phyloP scores from a whole-genome alignment of 2,797 vertebrate species.

The Ciconia nigra region DNA sequence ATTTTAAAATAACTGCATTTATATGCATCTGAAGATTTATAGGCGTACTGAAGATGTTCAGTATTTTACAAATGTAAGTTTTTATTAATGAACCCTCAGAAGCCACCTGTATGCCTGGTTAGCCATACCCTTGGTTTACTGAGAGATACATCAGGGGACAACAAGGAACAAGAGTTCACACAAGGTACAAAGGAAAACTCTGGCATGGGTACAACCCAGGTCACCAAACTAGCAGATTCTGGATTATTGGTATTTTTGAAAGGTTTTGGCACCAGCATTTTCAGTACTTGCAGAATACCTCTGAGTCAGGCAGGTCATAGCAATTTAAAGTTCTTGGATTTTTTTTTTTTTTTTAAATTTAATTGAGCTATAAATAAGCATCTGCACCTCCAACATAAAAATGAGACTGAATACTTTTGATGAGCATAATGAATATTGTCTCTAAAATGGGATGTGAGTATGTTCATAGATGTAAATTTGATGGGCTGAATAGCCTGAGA shows the following conservation, averaged over 20 bases:
- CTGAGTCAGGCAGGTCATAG: not conserved
- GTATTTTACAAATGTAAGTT: not conserved
- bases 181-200: not conserved
- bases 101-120: not conserved
- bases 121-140: not conserved
- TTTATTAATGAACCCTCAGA: not conserved
- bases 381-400: not conserved
- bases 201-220: not conserved
- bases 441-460: not conserved
- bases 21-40: not conserved
- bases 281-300: not conserved
- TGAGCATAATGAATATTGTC: not conserved
- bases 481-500: not conserved
- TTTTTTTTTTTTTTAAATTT: not conserved
- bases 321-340: not conserved
- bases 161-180: not conserved
- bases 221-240: not conserved
- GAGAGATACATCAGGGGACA: not conserved
- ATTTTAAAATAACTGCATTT: not conserved
- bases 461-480: not conserved
- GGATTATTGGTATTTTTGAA: not conserved
- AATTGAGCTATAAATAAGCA: constrained; percentile 16
- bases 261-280: not conserved
- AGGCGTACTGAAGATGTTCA: not conserved
- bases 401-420: not conserved